phyloP scores from a whole-genome alignment of 2,113 vertebrate species.

The Epinephelus moara region DNA sequence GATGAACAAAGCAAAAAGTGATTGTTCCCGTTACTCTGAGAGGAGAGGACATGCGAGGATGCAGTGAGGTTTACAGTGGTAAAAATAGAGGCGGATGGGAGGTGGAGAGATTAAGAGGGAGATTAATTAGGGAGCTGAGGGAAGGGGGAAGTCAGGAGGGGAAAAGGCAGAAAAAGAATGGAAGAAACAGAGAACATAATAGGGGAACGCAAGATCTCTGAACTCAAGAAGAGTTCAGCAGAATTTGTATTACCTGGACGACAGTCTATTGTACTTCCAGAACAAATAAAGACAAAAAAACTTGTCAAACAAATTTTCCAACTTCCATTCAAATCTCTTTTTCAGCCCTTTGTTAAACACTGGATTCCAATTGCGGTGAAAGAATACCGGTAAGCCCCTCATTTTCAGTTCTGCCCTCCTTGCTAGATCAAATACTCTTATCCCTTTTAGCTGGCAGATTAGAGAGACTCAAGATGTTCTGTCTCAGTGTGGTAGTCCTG shows the following conservation, averaged over 20 bases:
- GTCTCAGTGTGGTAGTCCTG: conserved; percentile 48
- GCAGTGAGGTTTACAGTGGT: conserved; percentile 61
- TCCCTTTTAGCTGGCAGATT: conserved; percentile 75
- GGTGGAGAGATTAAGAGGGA: conserved; percentile 74
- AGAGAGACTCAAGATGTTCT: conserved; percentile 76
- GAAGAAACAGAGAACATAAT: conserved; percentile 13
- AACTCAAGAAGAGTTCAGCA: conserved; percentile 14
- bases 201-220: background rate
- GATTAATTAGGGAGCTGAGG: conserved; percentile 71
- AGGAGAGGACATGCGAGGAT: conserved; percentile 16
- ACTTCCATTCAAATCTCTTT: conserved; percentile 33
- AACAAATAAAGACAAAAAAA: background rate
- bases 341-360: conserved; percentile 52
- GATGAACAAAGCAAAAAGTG: background rate
- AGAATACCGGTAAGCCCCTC: conserved; percentile 51
- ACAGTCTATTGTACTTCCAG: conserved; percentile 14
- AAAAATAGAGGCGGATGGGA: conserved; percentile 74
- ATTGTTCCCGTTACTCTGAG: background rate
- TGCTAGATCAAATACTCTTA: conserved; percentile 72
- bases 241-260: conserved; percentile 4
- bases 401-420: conserved; percentile 65
- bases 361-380: conserved; percentile 41
- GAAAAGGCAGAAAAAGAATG: conserved; percentile 46
- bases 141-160: conserved; percentile 39
- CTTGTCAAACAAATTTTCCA: conserved; percentile 30